phyloP scores from a whole-genome alignment of 1,140 invertebrate genomes.

The Leptopilina boulardi region DNA sequence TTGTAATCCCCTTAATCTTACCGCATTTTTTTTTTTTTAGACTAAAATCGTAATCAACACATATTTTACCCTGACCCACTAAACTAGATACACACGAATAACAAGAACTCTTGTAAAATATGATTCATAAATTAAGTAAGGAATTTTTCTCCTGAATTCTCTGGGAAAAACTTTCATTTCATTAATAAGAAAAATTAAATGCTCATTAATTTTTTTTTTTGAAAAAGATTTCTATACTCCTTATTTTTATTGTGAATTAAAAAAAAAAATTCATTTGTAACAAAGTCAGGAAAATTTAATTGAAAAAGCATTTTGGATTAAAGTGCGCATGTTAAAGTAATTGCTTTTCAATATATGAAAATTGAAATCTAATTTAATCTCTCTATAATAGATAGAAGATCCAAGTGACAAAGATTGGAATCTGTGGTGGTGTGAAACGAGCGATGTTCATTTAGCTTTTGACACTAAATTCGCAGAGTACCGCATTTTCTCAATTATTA shows the following conservation, averaged over 20 bases:
- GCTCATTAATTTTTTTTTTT: neutral
- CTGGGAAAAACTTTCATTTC: neutral
- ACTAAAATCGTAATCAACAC: slow-evolving; percentile 10
- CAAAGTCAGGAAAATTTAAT: too few species aligned
- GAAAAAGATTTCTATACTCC: neutral
- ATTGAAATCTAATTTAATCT: slow-evolving; percentile 11
- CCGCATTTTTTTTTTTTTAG: neutral
- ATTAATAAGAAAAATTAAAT: too few species aligned
- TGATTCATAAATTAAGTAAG: slow-evolving; percentile 25
- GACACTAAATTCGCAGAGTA: slow-evolving; percentile 57
- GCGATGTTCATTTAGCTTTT: slow-evolving; percentile 58
- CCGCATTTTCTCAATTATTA: slow-evolving; percentile 78
- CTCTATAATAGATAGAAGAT: slow-evolving; percentile 55
- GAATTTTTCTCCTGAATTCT: neutral
- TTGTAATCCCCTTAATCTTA: neutral
- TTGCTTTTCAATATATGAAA: slow-evolving; percentile 6
- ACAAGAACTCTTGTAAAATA: slow-evolving; percentile 1
- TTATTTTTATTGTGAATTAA: too few species aligned
- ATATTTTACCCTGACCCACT: slow-evolving; percentile 22
- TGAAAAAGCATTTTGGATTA: too few species aligned
- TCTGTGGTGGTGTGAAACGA: slow-evolving; percentile 74
- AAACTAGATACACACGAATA: slow-evolving; percentile 19
- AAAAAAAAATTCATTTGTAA: too few species aligned
- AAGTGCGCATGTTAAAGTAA: neutral
- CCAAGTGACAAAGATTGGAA: slow-evolving; percentile 65